Evolutionary conservation across 2,888 invertebrate species (phyloP), one percentile per base, ranked within the genome.

Genomic region (Augochlorella aurata): DNA sequence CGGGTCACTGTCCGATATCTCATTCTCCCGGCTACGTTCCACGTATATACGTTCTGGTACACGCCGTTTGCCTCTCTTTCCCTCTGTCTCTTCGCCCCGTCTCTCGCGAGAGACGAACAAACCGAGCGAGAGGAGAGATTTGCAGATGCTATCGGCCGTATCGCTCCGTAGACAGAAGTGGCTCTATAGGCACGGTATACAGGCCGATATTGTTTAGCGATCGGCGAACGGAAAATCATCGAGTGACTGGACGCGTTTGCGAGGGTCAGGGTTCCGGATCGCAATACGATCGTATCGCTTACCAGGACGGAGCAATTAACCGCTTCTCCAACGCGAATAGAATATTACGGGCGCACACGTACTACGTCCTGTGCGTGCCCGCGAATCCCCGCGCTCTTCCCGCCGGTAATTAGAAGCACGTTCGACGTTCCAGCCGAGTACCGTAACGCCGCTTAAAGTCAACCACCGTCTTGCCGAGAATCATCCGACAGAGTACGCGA

Each of bases 1-100:
- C 83, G 82, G 88, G 88, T 88, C 88, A 88, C 85, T 88, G 88
- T 83, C 87, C 88, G 88, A 88, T 85, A 88, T 88, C 88, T 88
- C 87, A 85, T 87, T 87, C 85, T 83, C 81, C 78, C 75, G 79
- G 77, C 77, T 82, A 77, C 81, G 74, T 74, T 83, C 79, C 74
- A 79, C 80, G 79, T 79, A 78, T 81, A 81, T 87, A 78, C 86
- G 77, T 68, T 74, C 67, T 69, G 86, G 82, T 86, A 77, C 83
- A 81, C 74, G 79, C 77, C 79, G 77, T 80, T 81, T 66, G 29
- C 73, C 84, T 21, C 8, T n/a, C 61, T 54, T 52, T 45, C 45
- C n/a, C 54, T 38, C 74, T 49, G 70, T 47, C 50, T 21, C 24
- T 24, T 54, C 18, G 14, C 63, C 45, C 29, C 18, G 65, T 38